Conservation (phyloP, 2,888 invertebrate genomes). For the Caenorhabditis parvicauda region DNA sequence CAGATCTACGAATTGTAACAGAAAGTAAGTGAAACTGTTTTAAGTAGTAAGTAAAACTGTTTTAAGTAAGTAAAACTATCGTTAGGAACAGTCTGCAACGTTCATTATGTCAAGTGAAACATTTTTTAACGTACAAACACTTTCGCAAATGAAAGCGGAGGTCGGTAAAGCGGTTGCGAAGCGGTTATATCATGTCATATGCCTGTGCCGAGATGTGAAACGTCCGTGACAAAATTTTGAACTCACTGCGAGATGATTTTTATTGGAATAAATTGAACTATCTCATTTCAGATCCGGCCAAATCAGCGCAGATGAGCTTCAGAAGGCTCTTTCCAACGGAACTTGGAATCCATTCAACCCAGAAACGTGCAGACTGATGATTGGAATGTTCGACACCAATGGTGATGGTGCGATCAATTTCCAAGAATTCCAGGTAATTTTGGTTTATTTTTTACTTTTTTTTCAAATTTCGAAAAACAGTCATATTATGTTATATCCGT, state of each 20-base stretch:
- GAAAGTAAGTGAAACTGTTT: too few species aligned
- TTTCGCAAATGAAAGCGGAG: constrained; percentile 5
- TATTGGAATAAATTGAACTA: not conserved
- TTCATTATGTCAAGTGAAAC: too few species aligned
- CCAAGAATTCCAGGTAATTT: constrained; percentile 78
- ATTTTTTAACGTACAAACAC: not conserved
- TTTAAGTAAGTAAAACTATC: too few species aligned
- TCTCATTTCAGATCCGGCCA: constrained; percentile 45
- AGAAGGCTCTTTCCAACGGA: constrained; percentile 82
- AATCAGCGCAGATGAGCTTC: constrained; percentile 46
- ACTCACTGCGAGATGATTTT: not conserved
- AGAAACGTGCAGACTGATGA: constrained; percentile 92
- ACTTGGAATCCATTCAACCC: constrained; percentile 97
- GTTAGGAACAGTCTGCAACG: too few species aligned
- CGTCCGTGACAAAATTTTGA: not conserved
- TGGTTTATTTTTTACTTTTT: constrained; percentile 1
- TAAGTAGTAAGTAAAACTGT: too few species aligned
- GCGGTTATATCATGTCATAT: too few species aligned
- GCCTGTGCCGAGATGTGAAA: not conserved
- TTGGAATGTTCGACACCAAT: constrained; percentile 93
- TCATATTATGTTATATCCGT: not conserved
- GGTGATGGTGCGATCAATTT: constrained; percentile 85
- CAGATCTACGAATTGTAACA: too few species aligned
- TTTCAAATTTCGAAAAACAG: not conserved
- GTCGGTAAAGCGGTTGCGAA: too few species aligned